Evolutionary conservation across 2,888 invertebrate genomes (phyloP).

Genomic region (Epistrophe eligans): DNA sequence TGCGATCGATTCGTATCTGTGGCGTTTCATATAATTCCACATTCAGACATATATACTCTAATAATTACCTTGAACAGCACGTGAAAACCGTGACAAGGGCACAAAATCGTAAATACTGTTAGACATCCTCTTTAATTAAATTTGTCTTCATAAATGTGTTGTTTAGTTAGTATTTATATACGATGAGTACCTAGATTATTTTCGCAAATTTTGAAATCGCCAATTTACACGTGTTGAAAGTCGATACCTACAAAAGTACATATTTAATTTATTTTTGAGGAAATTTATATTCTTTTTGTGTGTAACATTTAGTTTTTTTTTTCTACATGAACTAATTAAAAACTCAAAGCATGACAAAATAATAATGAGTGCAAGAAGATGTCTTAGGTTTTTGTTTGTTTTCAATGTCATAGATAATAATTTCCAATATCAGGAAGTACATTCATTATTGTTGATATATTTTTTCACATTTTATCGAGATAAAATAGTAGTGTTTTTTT

Average conservation of each 20-base stretch:
- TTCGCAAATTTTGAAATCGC: background rate
- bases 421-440: background rate
- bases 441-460: background rate
- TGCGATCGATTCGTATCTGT: slow-evolving; percentile 15
- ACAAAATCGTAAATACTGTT: slow-evolving; percentile 11
- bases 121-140: slow-evolving; percentile 23
- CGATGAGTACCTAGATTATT: background rate
- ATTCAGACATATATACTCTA: too few relatives aligned
- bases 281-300: background rate
- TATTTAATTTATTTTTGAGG: background rate
- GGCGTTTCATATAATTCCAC: slow-evolving; percentile 24
- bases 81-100: slow-evolving; percentile 11
- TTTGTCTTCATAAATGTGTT: background rate
- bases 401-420: slow-evolving; percentile 5
- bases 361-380: background rate
- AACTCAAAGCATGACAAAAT: background rate
- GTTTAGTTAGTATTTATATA: too few relatives aligned
- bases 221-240: slow-evolving; percentile 22
- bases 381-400: background rate
- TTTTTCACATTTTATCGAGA: background rate
- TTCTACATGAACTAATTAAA: slow-evolving; percentile 6
- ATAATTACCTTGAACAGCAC: background rate
- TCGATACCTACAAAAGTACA: background rate
- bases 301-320: background rate
- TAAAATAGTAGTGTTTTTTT: background rate